phyloP scores from a whole-genome alignment of 2,113 vertebrate genomes.

The Chrysochloris asiatica region DNA sequence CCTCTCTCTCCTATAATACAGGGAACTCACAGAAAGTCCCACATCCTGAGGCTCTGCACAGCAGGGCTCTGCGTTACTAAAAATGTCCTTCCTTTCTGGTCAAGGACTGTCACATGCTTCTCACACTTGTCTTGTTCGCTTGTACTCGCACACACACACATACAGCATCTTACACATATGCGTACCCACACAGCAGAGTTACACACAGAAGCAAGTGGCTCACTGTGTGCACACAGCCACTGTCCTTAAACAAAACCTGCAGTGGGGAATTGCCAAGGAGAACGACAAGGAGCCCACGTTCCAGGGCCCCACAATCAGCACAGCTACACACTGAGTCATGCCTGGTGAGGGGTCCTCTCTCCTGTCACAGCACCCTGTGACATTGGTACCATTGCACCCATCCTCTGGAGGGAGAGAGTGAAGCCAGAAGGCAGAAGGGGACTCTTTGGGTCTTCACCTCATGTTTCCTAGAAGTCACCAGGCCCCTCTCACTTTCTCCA shows the following conservation, averaged over 20 bases:
- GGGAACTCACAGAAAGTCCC: background rate
- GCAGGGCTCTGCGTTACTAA: background rate
- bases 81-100: background rate
- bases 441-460: background rate
- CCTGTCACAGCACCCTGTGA: too few species aligned
- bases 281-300: background rate
- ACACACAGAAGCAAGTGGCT: background rate
- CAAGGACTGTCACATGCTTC: background rate
- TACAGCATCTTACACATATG: accelerated
- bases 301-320: background rate
- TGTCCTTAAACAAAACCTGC: background rate
- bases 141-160: background rate
- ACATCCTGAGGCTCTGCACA: too few species aligned
- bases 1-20: background rate
- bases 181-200: background rate
- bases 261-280: too few species aligned
- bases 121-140: background rate
- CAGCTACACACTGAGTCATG: background rate
- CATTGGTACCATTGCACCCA: background rate
- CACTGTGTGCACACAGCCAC: too few species aligned
- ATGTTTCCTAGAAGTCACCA: background rate
- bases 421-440: background rate
- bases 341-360: too few species aligned
- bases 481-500: background rate
- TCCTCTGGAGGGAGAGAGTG: background rate